phyloP scores from a whole-genome alignment of 2,797 vertebrate genomes.

The Dromococcyx pavoninus region DNA sequence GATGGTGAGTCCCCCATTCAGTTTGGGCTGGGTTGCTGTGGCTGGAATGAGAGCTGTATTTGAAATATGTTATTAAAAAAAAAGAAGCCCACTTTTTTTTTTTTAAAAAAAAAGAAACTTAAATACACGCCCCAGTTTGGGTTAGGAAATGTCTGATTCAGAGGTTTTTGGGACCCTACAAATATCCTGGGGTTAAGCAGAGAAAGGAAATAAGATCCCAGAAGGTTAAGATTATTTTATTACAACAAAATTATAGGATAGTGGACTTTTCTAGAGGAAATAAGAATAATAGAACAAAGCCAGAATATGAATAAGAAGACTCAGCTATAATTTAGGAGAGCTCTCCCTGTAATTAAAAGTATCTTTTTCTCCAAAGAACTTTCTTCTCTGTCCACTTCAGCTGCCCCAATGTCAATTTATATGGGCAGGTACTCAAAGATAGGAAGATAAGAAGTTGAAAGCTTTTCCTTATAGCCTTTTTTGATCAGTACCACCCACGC shows the following conservation, averaged over 20 bases:
- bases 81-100: background rate
- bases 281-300: constrained; percentile 11
- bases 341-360: background rate
- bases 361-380: background rate
- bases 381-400: background rate
- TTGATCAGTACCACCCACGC: fast-evolving
- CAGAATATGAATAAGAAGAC: background rate
- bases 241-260: constrained; percentile 31
- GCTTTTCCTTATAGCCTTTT: background rate
- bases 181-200: constrained; percentile 14
- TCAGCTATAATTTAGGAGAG: background rate
- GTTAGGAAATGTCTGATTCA: constrained; percentile 31
- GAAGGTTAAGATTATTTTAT: constrained; percentile 44
- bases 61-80: background rate
- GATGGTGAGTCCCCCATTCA: constrained; percentile 80
- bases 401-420: background rate
- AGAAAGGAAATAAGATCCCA: constrained; percentile 36
- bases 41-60: background rate
- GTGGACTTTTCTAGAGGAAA: constrained; percentile 38
- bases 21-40: constrained; percentile 10
- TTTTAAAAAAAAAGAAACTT: background rate
- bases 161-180: constrained; percentile 27
- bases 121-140: background rate
- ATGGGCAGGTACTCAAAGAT: background rate
- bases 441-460: background rate